Percentiles rank a stretch among this genome's conserved stretches.
These are phyloP conservation scores for Mus musculus DNA, from an alignment of 2,113 vertebrate species.

Conservation along the genomic window DNA sequence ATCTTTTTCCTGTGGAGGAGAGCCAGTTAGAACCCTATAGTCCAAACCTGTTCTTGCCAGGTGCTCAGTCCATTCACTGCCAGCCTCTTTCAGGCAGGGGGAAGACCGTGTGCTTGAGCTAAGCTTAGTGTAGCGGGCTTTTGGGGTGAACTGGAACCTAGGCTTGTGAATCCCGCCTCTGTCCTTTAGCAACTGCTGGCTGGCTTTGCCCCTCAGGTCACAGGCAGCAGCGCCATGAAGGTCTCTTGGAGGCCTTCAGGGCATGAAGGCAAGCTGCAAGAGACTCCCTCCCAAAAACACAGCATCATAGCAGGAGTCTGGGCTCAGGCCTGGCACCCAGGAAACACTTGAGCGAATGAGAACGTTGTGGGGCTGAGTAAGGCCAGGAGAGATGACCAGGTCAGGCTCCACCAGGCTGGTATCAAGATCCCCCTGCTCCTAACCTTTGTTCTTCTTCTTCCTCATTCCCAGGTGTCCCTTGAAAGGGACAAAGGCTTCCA, in stretches of 20 bases:
- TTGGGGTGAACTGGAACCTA: background rate
- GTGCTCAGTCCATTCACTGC: background rate
- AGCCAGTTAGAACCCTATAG: background rate
- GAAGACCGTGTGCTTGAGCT: background rate
- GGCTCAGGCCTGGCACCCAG: background rate
- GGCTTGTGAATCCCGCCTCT: background rate
- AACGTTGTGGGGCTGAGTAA: rapidly evolving
- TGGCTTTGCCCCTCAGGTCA: background rate
- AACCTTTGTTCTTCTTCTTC: background rate
- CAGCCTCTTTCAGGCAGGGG: background rate
- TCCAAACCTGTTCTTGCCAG: background rate
- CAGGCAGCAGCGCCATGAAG: rapidly evolving
- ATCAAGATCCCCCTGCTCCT: background rate
- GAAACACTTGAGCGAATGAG: rapidly evolving
- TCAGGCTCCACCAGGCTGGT: background rate
- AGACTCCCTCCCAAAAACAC: background rate
- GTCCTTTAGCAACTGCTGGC: background rate
- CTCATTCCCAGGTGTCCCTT: background rate
- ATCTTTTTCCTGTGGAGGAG: constrained; percentile 91
- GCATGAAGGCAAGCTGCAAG: rapidly evolving
- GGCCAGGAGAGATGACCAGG: background rate
- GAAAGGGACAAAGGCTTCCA: background rate
- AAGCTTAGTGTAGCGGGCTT: too few relatives aligned
- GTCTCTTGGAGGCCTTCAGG: background rate
- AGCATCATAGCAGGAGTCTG: background rate